These are phyloP conservation scores for Cryptotis parvus DNA, from an alignment of 2,113 vertebrate species.

Conservation along the genomic window DNA sequence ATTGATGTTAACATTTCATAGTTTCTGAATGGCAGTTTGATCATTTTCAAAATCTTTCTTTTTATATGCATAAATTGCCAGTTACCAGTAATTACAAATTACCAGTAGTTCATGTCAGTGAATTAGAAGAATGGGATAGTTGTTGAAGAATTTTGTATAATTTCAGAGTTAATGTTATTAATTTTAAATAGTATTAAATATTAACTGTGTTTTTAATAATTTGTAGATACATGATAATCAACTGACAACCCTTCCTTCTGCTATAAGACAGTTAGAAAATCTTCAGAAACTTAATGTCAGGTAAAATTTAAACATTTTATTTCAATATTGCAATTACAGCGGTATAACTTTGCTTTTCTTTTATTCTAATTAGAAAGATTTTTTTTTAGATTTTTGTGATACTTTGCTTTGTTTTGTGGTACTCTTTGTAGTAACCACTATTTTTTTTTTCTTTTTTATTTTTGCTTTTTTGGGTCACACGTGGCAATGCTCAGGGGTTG, in stretches of 20 bases:
- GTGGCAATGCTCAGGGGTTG: too few relatives aligned
- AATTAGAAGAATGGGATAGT: slow-evolving; percentile 43
- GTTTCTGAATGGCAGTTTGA: slow-evolving; percentile 17
- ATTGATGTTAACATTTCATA: background rate
- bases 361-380: slow-evolving; percentile 35
- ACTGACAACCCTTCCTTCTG: slow-evolving; percentile 90
- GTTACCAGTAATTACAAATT: slow-evolving; percentile 14
- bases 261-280: slow-evolving; percentile 92
- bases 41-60: slow-evolving; percentile 50
- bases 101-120: background rate
- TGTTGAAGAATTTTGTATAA: slow-evolving; percentile 3
- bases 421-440: too few relatives aligned
- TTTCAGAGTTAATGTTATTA: slow-evolving; percentile 31
- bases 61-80: background rate
- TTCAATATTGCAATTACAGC: slow-evolving; percentile 39
- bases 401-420: background rate
- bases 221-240: slow-evolving; percentile 96
- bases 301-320: slow-evolving; percentile 77
- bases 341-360: slow-evolving; percentile 14
- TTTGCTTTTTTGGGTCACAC: too few relatives aligned
- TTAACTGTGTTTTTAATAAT: slow-evolving; percentile 63
- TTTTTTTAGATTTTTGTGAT: background rate
- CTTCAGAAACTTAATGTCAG: slow-evolving; percentile 94
- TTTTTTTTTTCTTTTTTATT: too few relatives aligned
- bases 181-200: slow-evolving; percentile 46